Evolutionary conservation across 2,113 vertebrate genomes (phyloP).

Genomic region (Fukomys damarensis): DNA sequence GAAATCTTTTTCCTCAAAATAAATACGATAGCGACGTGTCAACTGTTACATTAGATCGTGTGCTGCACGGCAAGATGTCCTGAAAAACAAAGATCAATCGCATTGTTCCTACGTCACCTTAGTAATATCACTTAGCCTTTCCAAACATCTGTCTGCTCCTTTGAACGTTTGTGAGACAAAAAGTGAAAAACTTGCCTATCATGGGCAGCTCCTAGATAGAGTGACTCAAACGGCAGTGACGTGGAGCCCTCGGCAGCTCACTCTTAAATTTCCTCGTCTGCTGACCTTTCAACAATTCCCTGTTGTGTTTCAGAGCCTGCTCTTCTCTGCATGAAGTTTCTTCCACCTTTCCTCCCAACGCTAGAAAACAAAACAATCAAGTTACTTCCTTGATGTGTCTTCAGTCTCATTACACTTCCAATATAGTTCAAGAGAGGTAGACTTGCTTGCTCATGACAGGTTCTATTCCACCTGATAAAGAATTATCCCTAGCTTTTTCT

Average conservation of each 20-base stretch:
- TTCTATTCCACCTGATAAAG: constrained; percentile 21
- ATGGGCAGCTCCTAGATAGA: background rate
- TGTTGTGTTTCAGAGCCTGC: background rate
- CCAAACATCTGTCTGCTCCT: background rate
- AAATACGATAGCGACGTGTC: background rate
- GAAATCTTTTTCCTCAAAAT: constrained; percentile 30
- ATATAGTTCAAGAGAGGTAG: background rate
- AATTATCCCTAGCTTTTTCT: constrained; percentile 13
- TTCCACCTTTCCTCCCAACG: background rate
- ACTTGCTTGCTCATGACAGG: background rate
- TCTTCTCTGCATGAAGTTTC: background rate
- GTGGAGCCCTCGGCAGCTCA: background rate
- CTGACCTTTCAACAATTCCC: background rate
- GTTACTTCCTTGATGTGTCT: background rate
- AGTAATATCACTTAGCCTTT: background rate
- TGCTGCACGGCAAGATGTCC: background rate
- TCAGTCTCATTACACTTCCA: background rate
- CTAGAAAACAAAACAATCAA: background rate
- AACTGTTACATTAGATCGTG: background rate
- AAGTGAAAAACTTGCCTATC: background rate
- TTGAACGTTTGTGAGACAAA: background rate
- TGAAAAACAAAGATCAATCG: background rate
- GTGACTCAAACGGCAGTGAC: background rate
- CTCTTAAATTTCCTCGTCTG: background rate
- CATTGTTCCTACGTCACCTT: background rate